Conservation (phyloP, 2,888 invertebrate species). For the Trichacis sp. region DNA sequence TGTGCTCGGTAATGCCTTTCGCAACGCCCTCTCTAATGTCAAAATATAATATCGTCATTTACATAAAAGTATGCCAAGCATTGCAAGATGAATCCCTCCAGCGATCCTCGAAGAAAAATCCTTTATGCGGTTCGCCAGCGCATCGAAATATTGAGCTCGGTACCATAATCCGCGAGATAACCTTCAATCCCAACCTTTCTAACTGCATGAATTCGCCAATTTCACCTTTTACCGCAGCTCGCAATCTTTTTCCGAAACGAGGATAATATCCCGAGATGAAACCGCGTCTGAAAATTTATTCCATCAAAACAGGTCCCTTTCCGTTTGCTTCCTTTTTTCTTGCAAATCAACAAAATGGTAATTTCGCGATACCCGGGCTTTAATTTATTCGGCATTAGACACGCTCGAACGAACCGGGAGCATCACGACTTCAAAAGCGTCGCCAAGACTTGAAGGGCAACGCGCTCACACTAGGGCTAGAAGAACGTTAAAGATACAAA, state of each 20-base stretch:
- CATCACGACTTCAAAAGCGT: not conserved
- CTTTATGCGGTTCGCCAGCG: not conserved
- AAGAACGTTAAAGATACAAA: slow-evolving; percentile 1
- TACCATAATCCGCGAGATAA: not conserved
- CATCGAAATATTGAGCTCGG: not conserved
- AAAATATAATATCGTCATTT: slow-evolving; percentile 4
- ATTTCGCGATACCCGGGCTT: not conserved
- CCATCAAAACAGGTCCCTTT: not conserved
- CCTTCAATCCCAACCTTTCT: not conserved
- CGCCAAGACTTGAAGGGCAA: not conserved
- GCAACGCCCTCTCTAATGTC: not conserved
- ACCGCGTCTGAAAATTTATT: not conserved
- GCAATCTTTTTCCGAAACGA: not conserved
- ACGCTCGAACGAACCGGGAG: not conserved
- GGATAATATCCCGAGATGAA: not conserved
- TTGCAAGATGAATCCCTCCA: not conserved
- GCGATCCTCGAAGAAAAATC: not conserved
- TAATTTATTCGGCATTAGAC: slow-evolving; percentile 3
- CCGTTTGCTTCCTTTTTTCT: not conserved
- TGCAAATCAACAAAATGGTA: not conserved
- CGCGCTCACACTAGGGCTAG: not conserved
- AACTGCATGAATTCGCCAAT: not conserved
- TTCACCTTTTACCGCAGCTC: not conserved
- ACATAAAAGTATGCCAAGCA: not conserved
- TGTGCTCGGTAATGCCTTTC: not conserved